Conservation (phyloP, 2,113 vertebrate genomes). For the Syngnathus floridae region DNA sequence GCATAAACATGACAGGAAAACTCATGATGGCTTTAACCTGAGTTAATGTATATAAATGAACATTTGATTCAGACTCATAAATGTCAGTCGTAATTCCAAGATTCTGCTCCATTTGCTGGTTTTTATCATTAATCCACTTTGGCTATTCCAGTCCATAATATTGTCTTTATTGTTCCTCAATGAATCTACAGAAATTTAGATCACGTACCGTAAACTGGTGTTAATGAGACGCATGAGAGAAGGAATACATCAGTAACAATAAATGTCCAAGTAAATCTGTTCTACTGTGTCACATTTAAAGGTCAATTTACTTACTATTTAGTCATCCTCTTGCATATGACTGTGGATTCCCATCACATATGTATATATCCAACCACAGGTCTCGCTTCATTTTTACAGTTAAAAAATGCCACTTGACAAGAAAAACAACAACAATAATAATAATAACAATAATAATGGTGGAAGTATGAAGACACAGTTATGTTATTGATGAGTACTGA, state of each 20-base stretch:
- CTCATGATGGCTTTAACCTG: not conserved
- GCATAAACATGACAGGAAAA: not conserved
- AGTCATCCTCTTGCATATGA: not conserved
- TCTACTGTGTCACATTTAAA: slow-evolving; percentile 4
- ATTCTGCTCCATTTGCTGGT: slow-evolving; percentile 9
- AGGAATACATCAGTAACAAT: slow-evolving; percentile 5
- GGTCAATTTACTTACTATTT: slow-evolving; percentile 6
- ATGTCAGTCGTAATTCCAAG: slow-evolving; percentile 6
- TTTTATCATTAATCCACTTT: not conserved
- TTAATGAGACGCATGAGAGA: slow-evolving; percentile 5
- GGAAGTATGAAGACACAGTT: too few species aligned
- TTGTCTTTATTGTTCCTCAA: slow-evolving; percentile 6
- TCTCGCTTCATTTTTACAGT: slow-evolving; percentile 34
- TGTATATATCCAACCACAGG: not conserved
- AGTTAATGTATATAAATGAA: not conserved
- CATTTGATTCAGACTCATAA: not conserved
- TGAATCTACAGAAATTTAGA: not conserved
- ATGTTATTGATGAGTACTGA: too few species aligned
- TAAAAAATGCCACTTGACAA: slow-evolving; percentile 8
- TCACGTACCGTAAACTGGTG: not conserved
- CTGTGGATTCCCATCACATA: not conserved
- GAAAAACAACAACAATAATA: too few species aligned
- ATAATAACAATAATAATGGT: too few species aligned
- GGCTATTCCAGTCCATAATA: not conserved
- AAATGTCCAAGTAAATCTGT: not conserved